Conservation (phyloP, 2,113 vertebrate genomes). For the Platycercus adscitus region DNA sequence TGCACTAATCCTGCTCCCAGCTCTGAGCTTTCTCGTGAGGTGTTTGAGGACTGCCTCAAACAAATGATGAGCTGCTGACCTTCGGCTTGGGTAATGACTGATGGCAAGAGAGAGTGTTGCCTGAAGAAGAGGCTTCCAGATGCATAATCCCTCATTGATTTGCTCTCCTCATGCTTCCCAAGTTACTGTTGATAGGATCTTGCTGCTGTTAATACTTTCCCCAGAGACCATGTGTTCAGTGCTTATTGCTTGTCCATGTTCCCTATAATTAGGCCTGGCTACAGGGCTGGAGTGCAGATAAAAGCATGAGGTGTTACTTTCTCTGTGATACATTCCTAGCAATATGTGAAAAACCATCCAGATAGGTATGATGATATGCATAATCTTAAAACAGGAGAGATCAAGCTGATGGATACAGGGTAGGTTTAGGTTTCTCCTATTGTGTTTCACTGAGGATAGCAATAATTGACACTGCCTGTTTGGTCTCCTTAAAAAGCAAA, state of each 20-base stretch:
- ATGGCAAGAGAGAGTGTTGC: not conserved
- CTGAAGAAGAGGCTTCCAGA: not conserved
- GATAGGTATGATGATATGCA: not conserved
- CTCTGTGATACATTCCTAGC: not conserved
- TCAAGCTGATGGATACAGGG: fast-evolving
- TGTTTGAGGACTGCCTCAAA: not conserved
- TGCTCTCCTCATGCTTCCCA: not conserved
- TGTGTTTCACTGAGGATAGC: not conserved
- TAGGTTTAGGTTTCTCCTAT: not conserved
- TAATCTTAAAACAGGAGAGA: not conserved
- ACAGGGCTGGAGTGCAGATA: not conserved
- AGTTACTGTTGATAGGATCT: not conserved
- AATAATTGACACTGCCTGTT: not conserved
- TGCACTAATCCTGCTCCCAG: not conserved
- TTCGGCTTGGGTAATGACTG: not conserved
- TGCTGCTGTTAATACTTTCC: not conserved
- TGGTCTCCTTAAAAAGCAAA: not conserved
- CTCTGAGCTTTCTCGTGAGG: not conserved
- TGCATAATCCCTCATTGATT: not conserved
- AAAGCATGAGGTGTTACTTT: not conserved
- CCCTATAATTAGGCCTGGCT: not conserved
- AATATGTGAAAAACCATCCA: not conserved
- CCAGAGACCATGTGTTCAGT: fast-evolving
- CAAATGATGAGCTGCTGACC: not conserved
- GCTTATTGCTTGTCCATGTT: not conserved